Evolutionary conservation across 1,140 invertebrate species (phyloP).

Genomic region (Subanguina moxae): DNA sequence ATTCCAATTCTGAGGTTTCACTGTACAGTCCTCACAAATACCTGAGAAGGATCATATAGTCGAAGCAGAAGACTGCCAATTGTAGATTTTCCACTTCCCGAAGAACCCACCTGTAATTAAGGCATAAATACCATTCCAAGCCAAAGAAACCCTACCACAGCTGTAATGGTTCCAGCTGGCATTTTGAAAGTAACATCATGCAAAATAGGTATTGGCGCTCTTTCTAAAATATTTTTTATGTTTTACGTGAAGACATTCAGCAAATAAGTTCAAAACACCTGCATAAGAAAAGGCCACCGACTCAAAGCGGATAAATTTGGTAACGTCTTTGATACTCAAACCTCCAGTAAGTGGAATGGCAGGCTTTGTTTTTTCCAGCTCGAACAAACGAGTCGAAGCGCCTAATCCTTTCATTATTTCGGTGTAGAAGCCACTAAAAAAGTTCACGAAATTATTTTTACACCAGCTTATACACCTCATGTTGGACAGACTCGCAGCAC

Average conservation of each 20-base stretch:
- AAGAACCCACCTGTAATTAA: conserved; percentile 58
- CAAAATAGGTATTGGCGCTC: too few species aligned
- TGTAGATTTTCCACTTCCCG: conserved; percentile 64
- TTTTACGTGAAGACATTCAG: neutral
- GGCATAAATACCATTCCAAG: neutral
- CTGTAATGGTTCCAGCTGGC: conserved; percentile 60
- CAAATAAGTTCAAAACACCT: conserved; percentile 12
- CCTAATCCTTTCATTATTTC: conserved; percentile 88
- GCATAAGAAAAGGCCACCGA: conserved; percentile 66
- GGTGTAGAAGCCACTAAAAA: conserved; percentile 74
- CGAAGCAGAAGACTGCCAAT: conserved; percentile 61
- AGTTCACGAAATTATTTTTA: neutral
- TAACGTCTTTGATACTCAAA: conserved; percentile 62
- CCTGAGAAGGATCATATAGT: conserved; percentile 21
- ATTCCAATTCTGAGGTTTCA: neutral
- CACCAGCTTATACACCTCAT: conserved; percentile 61
- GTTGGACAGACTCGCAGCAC: conserved; percentile 45
- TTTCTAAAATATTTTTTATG: too few species aligned
- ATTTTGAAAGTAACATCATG: conserved; percentile 60
- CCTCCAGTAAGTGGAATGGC: conserved; percentile 64
- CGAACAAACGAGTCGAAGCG: conserved; percentile 79
- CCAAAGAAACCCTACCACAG: conserved; percentile 52
- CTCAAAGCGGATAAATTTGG: conserved; percentile 64
- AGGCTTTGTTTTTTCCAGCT: conserved; percentile 78
- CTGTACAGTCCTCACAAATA: neutral